A percentile compares a stretch with the other conserved stretches of the same genome.
phyloP scores from a whole-genome alignment of 2,888 invertebrate genomes.

The Tineola bisselliella region DNA sequence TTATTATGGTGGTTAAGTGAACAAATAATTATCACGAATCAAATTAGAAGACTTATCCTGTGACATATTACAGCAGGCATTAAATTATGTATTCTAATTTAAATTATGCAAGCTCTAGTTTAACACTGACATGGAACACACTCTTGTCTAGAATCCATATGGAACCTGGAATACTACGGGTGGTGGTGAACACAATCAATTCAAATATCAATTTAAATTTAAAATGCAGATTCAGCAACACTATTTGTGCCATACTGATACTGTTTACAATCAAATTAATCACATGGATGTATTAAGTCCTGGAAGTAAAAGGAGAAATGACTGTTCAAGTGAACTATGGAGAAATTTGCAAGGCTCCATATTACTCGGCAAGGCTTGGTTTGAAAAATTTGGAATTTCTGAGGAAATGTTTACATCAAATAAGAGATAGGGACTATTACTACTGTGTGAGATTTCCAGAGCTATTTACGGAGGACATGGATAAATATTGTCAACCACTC shows the following conservation, averaged over 20 bases:
- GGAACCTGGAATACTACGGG: background rate
- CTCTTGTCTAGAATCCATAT: background rate
- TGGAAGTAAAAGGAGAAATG: conserved; percentile 1
- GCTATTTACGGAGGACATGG: conserved; percentile 11
- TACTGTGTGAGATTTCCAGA: conserved; percentile 4
- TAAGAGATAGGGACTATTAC: background rate
- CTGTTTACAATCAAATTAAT: conserved; percentile 13
- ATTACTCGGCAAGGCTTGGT: background rate
- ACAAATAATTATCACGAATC: background rate
- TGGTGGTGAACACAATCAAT: conserved; percentile 15
- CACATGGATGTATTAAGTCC: conserved; percentile 14
- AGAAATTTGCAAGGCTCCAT: background rate
- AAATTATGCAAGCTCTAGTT: background rate
- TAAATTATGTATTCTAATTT: background rate
- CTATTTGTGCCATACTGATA: background rate
- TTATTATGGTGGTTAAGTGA: background rate
- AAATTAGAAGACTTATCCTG: background rate
- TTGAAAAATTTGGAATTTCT: background rate
- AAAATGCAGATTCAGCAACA: too few relatives aligned
- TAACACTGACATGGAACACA: background rate
- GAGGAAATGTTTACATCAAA: background rate
- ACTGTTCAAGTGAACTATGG: conserved; percentile 1
- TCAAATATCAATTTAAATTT: too few relatives aligned
- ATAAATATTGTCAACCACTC: conserved; percentile 11
- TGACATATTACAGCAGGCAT: conserved; percentile 7